These are phyloP conservation scores for Pelochelys cantorii DNA, from an alignment of 2,797 vertebrate genomes.

Conservation along the genomic window DNA sequence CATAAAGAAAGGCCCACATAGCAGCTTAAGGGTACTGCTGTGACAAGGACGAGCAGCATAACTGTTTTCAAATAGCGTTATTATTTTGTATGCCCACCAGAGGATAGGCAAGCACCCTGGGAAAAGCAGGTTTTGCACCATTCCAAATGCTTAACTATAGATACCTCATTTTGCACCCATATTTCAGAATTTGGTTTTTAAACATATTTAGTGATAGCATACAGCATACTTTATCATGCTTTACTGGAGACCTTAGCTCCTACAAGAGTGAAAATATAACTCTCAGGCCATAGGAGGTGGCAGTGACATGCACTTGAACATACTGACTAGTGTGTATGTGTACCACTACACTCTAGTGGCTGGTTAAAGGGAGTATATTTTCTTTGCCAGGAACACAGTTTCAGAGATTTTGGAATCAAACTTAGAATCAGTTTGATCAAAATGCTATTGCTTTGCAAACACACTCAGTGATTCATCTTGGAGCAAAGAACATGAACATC, in stretches of 20 bases:
- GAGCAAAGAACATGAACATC: background rate
- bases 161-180: background rate
- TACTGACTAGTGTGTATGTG: background rate
- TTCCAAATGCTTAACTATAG: background rate
- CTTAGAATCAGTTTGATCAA: background rate
- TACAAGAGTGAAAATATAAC: background rate
- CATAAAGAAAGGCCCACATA: background rate
- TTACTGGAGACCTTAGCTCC: background rate
- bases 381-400: background rate
- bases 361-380: background rate
- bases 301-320: background rate
- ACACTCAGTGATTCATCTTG: background rate
- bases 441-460: background rate
- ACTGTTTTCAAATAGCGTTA: background rate
- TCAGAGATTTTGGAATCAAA: background rate
- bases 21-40: background rate
- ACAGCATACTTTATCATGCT: background rate
- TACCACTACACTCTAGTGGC: background rate
- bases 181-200: background rate
- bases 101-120: rapidly evolving
- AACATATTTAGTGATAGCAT: background rate
- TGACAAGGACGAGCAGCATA: background rate
- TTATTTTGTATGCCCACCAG: background rate
- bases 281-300: background rate
- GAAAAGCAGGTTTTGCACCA: background rate